Percentiles rank a stretch among this genome's conserved stretches.
phyloP scores from a whole-genome alignment of 2,113 vertebrate species.

The Desmodus rotundus region DNA sequence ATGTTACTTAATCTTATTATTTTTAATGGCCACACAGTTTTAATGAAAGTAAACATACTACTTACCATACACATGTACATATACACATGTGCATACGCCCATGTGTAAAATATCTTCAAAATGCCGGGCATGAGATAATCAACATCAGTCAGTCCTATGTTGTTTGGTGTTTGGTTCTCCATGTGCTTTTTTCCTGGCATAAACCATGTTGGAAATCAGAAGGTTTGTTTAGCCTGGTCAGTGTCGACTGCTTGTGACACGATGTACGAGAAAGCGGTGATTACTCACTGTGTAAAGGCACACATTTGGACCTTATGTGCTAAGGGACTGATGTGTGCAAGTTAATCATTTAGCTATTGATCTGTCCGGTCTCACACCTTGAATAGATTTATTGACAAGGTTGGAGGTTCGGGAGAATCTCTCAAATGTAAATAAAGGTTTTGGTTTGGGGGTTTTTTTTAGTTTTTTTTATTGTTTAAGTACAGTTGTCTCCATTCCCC shows the following conservation, averaged over 20 bases:
- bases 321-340: neutral
- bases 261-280: neutral
- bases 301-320: neutral
- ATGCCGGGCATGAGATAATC: neutral
- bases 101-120: neutral
- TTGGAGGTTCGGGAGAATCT: neutral
- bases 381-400: neutral
- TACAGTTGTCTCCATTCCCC: too few relatives aligned
- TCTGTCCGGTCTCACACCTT: neutral
- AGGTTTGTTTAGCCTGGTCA: neutral
- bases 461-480: too few relatives aligned
- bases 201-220: neutral
- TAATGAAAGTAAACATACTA: neutral
- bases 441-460: too few relatives aligned
- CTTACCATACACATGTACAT: neutral
- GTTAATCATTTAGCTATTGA: neutral
- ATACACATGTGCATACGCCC: neutral
- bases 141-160: neutral
- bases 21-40: neutral
- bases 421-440: neutral
- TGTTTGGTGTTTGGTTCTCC: neutral
- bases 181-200: neutral
- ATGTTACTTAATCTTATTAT: conserved; percentile 31
- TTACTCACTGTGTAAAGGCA: neutral
- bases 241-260: conserved; percentile 5